phyloP scores from a whole-genome alignment of 2,888 invertebrate species.

The Mellilla xanthometata region DNA sequence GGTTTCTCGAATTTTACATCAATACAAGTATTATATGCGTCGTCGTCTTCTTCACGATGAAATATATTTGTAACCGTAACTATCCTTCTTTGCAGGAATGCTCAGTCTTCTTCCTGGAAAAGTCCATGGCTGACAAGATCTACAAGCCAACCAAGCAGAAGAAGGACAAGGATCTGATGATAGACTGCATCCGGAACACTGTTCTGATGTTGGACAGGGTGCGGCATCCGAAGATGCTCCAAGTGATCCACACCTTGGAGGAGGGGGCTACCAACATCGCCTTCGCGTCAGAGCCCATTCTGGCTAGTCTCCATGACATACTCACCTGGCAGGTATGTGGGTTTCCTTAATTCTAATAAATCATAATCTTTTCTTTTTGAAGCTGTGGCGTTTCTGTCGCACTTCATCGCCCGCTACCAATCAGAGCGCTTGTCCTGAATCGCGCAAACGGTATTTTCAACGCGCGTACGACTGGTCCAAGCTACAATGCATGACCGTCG shows the following conservation, averaged over 20 bases:
- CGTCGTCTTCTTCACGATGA: too few relatives aligned
- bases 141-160: constrained; percentile 92
- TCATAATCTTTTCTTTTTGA: too few relatives aligned
- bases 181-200: constrained; percentile 92
- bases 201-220: constrained; percentile 91
- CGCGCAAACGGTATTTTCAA: too few relatives aligned
- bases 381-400: too few relatives aligned
- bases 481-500: too few relatives aligned
- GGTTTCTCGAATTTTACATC: too few relatives aligned
- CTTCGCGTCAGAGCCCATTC: constrained; percentile 96
- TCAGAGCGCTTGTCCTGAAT: too few relatives aligned
- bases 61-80: background rate
- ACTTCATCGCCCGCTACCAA: too few relatives aligned
- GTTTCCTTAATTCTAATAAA: too few relatives aligned
- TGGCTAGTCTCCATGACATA: constrained; percentile 94
- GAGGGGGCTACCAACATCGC: constrained; percentile 94
- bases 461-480: too few relatives aligned
- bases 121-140: constrained; percentile 94
- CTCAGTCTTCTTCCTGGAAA: constrained; percentile 96
- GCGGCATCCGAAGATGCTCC: constrained; percentile 92
- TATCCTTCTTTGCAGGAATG: constrained; percentile 86
- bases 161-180: constrained; percentile 87
- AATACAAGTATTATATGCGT: too few relatives aligned
- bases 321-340: constrained; percentile 90
- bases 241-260: constrained; percentile 88